A percentile compares a stretch with the other conserved stretches of the same genome.
These are phyloP conservation scores for Neofelis nebulosa DNA, from an alignment of 2,113 vertebrate genomes.

Conservation along the genomic window DNA sequence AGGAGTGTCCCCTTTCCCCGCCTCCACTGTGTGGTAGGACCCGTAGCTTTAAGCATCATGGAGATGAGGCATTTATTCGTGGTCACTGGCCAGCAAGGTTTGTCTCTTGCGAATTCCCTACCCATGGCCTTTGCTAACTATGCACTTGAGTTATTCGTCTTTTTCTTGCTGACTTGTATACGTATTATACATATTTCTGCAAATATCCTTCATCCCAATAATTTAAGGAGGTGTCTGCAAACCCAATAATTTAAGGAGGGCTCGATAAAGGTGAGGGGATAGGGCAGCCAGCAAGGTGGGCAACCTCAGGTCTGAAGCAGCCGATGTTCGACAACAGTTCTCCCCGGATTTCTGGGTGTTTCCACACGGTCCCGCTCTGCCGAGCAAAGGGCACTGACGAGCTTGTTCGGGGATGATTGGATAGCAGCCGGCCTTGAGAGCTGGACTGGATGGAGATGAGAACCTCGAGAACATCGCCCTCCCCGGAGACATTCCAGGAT, in stretches of 20 bases:
- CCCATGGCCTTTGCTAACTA: not conserved
- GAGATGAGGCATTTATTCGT: not conserved
- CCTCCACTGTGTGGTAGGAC: not conserved
- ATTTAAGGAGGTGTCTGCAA: not conserved
- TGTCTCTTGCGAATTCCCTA: not conserved
- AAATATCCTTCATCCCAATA: accelerated
- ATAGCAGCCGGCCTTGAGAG: not conserved
- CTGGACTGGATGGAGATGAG: not conserved
- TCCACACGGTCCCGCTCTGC: not conserved
- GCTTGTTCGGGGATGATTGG: not conserved
- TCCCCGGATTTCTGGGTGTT: not conserved
- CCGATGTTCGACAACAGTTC: no score
- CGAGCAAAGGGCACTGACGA: not conserved
- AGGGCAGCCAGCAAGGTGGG: not conserved
- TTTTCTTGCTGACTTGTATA: not conserved
- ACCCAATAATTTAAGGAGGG: not conserved
- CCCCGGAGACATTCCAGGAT: not conserved
- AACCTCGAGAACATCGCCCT: not conserved
- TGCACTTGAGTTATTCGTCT: not conserved
- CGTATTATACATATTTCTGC: not conserved
- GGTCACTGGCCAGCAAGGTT: not conserved
- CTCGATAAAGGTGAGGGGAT: not conserved
- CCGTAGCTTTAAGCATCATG: not conserved
- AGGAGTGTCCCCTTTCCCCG: not conserved
- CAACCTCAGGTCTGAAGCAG: not conserved